These are phyloP conservation scores for Caerostris darwini DNA, from an alignment of 1,140 invertebrate species.

Conservation along the genomic window DNA sequence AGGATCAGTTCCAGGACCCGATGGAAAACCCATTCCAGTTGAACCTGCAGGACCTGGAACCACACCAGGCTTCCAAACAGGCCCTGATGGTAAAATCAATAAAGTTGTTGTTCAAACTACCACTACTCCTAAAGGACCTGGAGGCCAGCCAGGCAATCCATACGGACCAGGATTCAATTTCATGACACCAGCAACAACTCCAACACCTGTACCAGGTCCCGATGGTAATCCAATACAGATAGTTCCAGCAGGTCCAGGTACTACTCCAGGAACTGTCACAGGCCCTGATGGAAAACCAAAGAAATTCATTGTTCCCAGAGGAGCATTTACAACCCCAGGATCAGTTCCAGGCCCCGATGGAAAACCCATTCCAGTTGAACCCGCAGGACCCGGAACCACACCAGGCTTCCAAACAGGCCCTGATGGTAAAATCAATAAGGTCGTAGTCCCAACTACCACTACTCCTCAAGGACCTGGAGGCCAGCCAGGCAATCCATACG, in stretches of 20 bases:
- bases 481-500: background rate
- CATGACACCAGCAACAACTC: background rate
- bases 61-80: constrained; percentile 45
- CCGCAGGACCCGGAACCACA: background rate
- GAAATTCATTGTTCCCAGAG: background rate
- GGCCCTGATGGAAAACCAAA: background rate
- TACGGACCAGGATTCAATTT: background rate
- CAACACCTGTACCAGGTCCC: background rate
- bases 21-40: background rate
- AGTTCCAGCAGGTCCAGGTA: background rate
- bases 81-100: constrained; percentile 20
- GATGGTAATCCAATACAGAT: background rate
- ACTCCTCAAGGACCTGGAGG: background rate
- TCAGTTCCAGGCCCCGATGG: background rate
- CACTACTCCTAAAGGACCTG: background rate
- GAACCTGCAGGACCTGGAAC: constrained; percentile 42
- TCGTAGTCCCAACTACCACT: background rate
- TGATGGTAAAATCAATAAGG: background rate
- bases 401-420: constrained; percentile 3
- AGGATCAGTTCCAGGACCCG: constrained; percentile 6
- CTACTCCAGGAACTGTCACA: constrained; percentile 10
- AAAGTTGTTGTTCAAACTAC: constrained; percentile 28
- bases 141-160: background rate
- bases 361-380: background rate
- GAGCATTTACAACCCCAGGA: background rate